Conservation (phyloP, 1,140 invertebrate genomes). For the Lithobius niger region DNA sequence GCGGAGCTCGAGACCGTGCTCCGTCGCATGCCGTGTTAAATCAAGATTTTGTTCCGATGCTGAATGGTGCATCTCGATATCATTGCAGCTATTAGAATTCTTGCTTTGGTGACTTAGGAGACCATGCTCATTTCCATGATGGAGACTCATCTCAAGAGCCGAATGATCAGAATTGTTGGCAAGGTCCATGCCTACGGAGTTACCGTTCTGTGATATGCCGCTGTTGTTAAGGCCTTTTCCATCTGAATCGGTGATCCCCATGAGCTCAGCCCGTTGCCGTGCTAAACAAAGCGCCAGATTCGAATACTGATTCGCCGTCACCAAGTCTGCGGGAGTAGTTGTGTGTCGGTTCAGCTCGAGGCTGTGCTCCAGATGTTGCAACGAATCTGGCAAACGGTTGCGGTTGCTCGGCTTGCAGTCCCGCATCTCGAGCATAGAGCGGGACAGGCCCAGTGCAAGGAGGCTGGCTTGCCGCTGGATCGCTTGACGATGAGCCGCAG, state of each 20-base stretch:
- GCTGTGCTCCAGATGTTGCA: neutral
- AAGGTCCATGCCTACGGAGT: too few species aligned
- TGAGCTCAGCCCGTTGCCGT: neutral
- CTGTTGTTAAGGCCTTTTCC: neutral
- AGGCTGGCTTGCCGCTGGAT: neutral
- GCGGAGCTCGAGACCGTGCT: neutral
- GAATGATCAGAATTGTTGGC: too few species aligned
- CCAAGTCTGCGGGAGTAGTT: neutral
- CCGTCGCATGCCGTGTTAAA: neutral
- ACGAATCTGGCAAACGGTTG: neutral
- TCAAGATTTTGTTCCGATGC: neutral
- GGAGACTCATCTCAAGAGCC: neutral
- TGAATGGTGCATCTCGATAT: neutral
- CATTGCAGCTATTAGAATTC: neutral
- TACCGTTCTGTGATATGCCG: neutral
- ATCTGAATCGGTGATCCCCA: neutral
- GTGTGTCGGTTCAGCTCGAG: neutral
- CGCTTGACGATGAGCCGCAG: neutral
- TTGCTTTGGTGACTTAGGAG: neutral
- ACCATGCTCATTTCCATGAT: neutral
- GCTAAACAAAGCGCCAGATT: constrained; percentile 3
- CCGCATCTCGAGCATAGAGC: neutral
- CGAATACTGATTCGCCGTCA: neutral
- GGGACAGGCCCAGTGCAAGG: neutral
- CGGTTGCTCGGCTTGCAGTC: neutral